Conservation (phyloP, 2,797 vertebrate genomes). For the Periophthalmus magnuspinnatus region DNA sequence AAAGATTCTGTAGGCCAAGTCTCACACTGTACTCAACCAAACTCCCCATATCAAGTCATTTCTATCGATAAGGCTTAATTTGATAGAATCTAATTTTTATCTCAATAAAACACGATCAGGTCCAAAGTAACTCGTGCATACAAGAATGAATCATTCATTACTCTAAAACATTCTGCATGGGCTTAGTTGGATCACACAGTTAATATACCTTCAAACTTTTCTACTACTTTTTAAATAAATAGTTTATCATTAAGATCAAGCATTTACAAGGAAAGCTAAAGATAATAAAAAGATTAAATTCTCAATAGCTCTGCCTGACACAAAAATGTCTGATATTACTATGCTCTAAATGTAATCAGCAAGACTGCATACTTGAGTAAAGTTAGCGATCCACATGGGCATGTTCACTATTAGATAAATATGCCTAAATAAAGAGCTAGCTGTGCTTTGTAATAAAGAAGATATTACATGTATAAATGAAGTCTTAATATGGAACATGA, state of each 20-base stretch:
- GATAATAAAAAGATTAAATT: conserved; percentile 30
- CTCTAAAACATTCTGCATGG: conserved; percentile 22
- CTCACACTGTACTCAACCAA: conserved; percentile 18
- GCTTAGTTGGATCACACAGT: conserved; percentile 23
- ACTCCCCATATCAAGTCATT: conserved; percentile 17
- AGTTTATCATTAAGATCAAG: conserved; percentile 45
- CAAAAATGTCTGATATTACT: conserved; percentile 33
- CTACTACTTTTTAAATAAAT: conserved; percentile 41
- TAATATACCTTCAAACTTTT: conserved; percentile 33
- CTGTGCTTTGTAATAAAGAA: conserved; percentile 30
- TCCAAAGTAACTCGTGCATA: conserved; percentile 22
- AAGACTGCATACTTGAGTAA: conserved; percentile 37
- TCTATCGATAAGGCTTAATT: conserved; percentile 29
- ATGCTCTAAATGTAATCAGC: conserved; percentile 46
- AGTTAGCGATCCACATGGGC: conserved; percentile 34
- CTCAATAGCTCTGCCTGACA: conserved; percentile 20
- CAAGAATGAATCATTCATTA: conserved; percentile 22
- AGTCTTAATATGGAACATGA: conserved; percentile 22
- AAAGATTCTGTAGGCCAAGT: conserved; percentile 25
- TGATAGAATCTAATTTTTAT: conserved; percentile 31
- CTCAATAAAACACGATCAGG: conserved; percentile 27
- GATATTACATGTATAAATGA: conserved; percentile 32
- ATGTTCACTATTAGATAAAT: conserved; percentile 31
- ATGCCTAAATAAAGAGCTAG: conserved; percentile 22
- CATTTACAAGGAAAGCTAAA: conserved; percentile 47